These are phyloP conservation scores for Dermochelys coriacea DNA, from an alignment of 2,797 vertebrate species.

Conservation along the genomic window DNA sequence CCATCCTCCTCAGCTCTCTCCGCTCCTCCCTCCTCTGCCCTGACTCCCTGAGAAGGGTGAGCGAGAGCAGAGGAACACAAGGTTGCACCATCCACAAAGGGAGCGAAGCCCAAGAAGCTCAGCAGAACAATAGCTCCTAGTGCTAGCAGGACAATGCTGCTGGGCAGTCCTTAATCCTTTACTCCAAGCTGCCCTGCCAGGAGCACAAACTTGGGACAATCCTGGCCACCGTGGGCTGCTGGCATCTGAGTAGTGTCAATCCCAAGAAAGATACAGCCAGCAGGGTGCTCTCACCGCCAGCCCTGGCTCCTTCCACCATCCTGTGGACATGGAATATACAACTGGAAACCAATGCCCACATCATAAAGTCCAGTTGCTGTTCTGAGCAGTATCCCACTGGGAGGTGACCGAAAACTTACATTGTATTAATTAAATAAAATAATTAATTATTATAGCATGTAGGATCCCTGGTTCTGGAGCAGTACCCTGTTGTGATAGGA, in stretches of 20 bases:
- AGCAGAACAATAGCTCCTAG: neutral
- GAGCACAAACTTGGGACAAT: rapidly evolving
- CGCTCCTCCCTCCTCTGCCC: rapidly evolving
- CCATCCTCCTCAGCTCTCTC: neutral
- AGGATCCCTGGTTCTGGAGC: neutral
- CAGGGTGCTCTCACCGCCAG: too few species aligned
- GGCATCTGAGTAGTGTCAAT: rapidly evolving
- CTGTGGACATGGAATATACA: neutral
- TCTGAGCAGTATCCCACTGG: neutral
- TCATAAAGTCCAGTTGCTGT: rapidly evolving
- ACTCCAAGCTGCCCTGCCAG: neutral
- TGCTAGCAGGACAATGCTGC: neutral
- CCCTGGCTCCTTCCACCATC: neutral
- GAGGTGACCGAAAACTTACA: neutral
- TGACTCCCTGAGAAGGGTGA: rapidly evolving
- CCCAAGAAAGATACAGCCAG: neutral
- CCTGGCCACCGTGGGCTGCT: neutral
- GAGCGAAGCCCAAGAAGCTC: neutral
- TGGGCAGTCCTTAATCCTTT: neutral
- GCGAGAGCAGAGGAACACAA: neutral
- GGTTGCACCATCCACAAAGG: neutral
- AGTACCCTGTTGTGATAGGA: neutral
- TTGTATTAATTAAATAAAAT: neutral
- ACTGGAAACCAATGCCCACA: neutral
- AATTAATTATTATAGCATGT: neutral